Evolutionary conservation across 2,113 vertebrate genomes (phyloP).

Genomic region (Falco punctatus): DNA sequence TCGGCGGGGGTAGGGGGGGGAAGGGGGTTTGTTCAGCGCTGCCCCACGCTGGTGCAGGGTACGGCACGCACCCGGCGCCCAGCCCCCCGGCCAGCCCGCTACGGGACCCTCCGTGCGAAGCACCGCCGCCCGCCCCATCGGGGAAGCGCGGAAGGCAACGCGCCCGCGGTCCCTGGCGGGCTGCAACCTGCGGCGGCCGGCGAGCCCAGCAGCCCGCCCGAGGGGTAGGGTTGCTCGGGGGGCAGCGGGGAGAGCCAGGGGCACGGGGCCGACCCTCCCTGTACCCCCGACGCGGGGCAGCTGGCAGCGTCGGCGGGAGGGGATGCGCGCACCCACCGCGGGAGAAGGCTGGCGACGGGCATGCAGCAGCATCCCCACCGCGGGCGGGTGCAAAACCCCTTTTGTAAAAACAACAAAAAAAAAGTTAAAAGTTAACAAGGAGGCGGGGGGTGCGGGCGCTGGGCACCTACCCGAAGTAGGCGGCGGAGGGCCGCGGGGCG

Average conservation of each 20-base stretch:
- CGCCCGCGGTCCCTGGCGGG: too few species aligned
- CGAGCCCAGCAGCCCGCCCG: background rate
- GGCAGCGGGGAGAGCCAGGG: background rate
- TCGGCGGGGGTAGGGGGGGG: too few species aligned
- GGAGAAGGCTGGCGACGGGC: too few species aligned
- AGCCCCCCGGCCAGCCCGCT: background rate
- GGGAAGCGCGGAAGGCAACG: background rate
- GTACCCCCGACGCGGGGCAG: background rate
- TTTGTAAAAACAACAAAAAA: too few species aligned
- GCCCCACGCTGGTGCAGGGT: rapidly evolving
- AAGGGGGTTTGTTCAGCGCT: background rate
- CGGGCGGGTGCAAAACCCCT: background rate
- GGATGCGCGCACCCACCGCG: background rate
- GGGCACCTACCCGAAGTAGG: constrained; percentile 86
- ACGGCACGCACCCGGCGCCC: background rate
- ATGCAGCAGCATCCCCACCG: background rate
- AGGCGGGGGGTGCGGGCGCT: too few species aligned
- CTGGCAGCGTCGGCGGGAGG: background rate
- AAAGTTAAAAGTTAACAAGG: background rate
- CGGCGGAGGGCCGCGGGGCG: constrained; percentile 80
- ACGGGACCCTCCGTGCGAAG: background rate
- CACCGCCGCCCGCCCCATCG: background rate
- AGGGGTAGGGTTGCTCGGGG: too few species aligned
- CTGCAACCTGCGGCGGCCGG: background rate
- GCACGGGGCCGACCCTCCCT: background rate